Evolutionary conservation across 2,113 vertebrate species (phyloP), one percentile per base, ranked within the genome.

Genomic region (Clarias macrocephalus): DNA sequence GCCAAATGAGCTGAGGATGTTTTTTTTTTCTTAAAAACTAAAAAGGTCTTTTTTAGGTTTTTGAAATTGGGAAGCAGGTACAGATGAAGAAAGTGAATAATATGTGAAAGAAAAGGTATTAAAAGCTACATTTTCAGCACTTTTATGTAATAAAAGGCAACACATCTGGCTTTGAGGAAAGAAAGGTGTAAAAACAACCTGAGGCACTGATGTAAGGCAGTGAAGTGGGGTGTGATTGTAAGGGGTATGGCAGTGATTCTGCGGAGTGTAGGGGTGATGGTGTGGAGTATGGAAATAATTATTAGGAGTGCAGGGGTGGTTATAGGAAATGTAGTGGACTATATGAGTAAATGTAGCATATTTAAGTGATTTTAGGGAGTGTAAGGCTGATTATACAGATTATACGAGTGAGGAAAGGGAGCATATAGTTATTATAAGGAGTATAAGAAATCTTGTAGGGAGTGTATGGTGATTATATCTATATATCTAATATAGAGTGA

Each of bases 61-160:
- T 79, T 1, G 48, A 56, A 28, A 79, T 7, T 76, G 21, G 10
- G 2, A n/a, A 52, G 7, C 42, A 21, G 11, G 30, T 5, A 62
- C 28, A 62, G 57, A 62, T 33, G 30, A 30, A 81, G 28, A 12
- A 52, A 60, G 18, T 37, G 75, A 81, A 37, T 62, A 37, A 80
- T 60, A 30, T 81, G 79, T 62, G 79, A 60, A 60, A 80, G 33
- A 30, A 48, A 48, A 30, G 3, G n/a, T 59, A 56, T 59, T 59
- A 59, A 59, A 79, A 56, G 75, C 23, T 79, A 79, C 48, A 42
- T 56, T 79, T 16, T 25, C 13, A 56, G 75, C 48, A 56, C 52
- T n/a, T 79, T 79, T 54, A 13, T 79, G 75, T 56, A 28, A 79
- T 56, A n/a, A 79, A 79, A 80, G n/a, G 28, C 9, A 59, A 80